Base-by-base conservation (phyloP, 2,797 vertebrate genomes). In the Coccyzus lansbergi region DNA sequence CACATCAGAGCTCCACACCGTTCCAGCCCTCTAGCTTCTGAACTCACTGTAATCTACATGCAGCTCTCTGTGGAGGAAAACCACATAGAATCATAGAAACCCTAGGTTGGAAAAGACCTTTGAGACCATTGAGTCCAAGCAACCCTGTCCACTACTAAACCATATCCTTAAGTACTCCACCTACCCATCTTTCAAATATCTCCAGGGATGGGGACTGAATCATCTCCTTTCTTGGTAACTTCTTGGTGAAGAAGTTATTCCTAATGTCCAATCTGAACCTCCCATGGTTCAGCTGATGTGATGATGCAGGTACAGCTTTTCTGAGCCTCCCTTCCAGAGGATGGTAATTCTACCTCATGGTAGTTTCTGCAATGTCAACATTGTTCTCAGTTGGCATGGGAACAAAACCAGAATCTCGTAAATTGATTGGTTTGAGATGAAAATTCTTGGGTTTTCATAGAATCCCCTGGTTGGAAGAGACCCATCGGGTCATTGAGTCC, bases 1-100 rank as follows among this genome's bases (percentile, higher is more conserved):
- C 42, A 38, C 0, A 0, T 75, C 38, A 80, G 49, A 84, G 13
- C 29, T 28, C 46, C 25, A 25, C 1, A 0, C 9, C 0, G 0
- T 28, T 69, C 48, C 28, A 75, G 52, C 29, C 12, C 48, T 81
- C 52, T 51, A 75, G 46, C 20, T 71, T 75, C 59, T 69, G 76
- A 78, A 52, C 13, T 62, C 25, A 38, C 15, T 4, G 2, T 51
- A 62, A 46, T 10, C 24, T 25, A 17, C 1, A 9, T 0, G 0
- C 2, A 12, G 29, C 65, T 62, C 6, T 60, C 49, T 69, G 29
- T 33, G 34, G 31, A 81, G 64, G 42, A 58, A 18, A 48, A 40
- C 26, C 1, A 0, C 58, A 46, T 38, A 38, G 38, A 38, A 38
- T 38, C 38, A 38, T 38, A 38, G 38, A 38, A 38, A 12, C 38